Percentiles rank a stretch among this genome's conserved stretches.
Evolutionary conservation across 2,888 invertebrate genomes (phyloP).

Genomic region (Sphinx pinastri): DNA sequence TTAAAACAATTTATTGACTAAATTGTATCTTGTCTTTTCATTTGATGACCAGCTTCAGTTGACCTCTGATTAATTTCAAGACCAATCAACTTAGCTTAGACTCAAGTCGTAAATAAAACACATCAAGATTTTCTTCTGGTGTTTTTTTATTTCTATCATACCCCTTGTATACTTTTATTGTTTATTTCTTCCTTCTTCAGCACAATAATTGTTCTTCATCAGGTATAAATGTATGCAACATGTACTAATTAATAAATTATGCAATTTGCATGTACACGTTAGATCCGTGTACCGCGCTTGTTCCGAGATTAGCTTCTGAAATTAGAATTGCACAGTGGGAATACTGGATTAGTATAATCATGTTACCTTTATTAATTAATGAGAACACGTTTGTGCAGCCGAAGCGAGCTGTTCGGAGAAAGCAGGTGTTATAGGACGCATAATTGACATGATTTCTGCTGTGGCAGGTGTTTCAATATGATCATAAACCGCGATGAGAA

Average conservation of each 20-base stretch:
- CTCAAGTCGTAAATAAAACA: neutral
- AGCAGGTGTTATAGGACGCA: neutral
- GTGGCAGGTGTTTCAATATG: too few species aligned
- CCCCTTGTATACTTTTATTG: neutral
- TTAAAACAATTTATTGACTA: neutral
- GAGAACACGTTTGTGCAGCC: neutral
- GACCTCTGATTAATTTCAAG: neutral
- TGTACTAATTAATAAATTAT: slow-evolving; percentile 43
- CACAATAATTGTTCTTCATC: neutral
- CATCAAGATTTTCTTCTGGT: neutral
- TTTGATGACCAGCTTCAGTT: neutral
- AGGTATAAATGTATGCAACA: neutral
- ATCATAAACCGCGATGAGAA: too few species aligned
- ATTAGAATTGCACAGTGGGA: slow-evolving; percentile 34
- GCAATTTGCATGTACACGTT: slow-evolving; percentile 37
- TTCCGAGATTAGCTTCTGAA: slow-evolving; percentile 37
- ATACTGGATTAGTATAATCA: slow-evolving; percentile 31
- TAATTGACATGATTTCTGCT: neutral
- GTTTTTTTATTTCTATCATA: too few species aligned
- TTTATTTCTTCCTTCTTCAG: too few species aligned
- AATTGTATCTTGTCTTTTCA: neutral
- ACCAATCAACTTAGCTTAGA: neutral
- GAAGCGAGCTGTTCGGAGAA: neutral
- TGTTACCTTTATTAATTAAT: slow-evolving; percentile 25
- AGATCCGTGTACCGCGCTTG: slow-evolving; percentile 40